Percentiles rank a stretch among this genome's conserved stretches.
Conservation (phyloP, 2,888 invertebrate species). For the Netelia melanura region DNA sequence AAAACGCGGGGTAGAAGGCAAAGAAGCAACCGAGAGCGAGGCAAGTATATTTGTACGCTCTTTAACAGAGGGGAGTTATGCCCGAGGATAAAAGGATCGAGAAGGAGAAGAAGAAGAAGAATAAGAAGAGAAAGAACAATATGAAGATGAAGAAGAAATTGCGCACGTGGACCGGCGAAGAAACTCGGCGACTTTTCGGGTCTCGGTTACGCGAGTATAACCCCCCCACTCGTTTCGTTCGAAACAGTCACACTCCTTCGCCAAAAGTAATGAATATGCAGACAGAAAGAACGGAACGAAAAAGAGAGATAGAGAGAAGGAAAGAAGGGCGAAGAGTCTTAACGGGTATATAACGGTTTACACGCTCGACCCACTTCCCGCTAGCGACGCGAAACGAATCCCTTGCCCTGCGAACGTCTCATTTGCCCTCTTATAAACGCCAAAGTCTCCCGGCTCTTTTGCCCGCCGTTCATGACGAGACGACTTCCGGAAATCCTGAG, state of each 20-base stretch:
- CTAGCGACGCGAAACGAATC: slow-evolving; percentile 27
- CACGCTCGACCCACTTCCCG: slow-evolving; percentile 67
- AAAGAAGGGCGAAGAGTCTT: slow-evolving; percentile 21
- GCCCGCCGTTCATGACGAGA: slow-evolving; percentile 26
- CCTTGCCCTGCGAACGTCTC: slow-evolving; percentile 16
- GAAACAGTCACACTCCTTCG: slow-evolving; percentile 60
- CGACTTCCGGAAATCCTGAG: slow-evolving; percentile 50
- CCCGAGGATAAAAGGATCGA: slow-evolving; percentile 54
- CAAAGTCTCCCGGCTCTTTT: slow-evolving; percentile 38
- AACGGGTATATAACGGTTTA: slow-evolving; percentile 58
- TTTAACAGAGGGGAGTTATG: slow-evolving; percentile 55
- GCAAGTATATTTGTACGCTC: slow-evolving; percentile 63
- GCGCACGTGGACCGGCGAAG: slow-evolving; percentile 40
- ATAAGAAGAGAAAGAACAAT: slow-evolving; percentile 39
- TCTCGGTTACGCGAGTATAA: slow-evolving; percentile 55
- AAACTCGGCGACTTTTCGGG: slow-evolving; percentile 58
- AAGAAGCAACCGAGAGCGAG: slow-evolving; percentile 46
- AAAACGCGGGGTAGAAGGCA: slow-evolving; percentile 20
- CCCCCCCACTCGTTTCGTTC: slow-evolving; percentile 43
- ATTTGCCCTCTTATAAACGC: slow-evolving; percentile 9
- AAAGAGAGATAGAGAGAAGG: background rate
- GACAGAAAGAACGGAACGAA: slow-evolving; percentile 26
- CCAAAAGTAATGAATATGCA: slow-evolving; percentile 67
- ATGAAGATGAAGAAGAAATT: slow-evolving; percentile 39
- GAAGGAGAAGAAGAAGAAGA: slow-evolving; percentile 33